phyloP scores from a whole-genome alignment of 2,888 invertebrate genomes.

The Stegophylla sp. region DNA sequence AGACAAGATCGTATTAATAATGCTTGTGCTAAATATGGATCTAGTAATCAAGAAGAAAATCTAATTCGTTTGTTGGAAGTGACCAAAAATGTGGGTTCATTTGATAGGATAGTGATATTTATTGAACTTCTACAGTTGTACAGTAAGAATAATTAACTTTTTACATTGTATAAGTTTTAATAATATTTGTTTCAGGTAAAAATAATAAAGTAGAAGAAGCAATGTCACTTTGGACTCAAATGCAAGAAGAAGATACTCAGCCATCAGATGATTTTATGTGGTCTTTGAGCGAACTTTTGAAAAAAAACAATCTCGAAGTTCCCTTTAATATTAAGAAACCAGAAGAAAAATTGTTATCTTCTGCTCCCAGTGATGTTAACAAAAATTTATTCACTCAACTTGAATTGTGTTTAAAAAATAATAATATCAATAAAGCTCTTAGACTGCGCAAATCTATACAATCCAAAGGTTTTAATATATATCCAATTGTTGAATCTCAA shows the following conservation, averaged over 20 bases:
- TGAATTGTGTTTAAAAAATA: constrained; percentile 52
- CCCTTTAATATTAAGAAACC: constrained; percentile 71
- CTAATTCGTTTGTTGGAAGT: constrained; percentile 80
- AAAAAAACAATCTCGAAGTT: constrained; percentile 71
- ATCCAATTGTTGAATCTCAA: constrained; percentile 19
- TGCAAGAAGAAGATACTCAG: constrained; percentile 82
- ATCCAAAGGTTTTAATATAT: background rate
- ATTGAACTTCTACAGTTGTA: constrained; percentile 78
- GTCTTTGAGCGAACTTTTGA: constrained; percentile 73
- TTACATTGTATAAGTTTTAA: background rate
- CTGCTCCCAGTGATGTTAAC: constrained; percentile 19
- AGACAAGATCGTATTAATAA: constrained; percentile 72
- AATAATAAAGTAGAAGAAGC: constrained; percentile 78
- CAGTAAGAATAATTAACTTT: constrained; percentile 64
- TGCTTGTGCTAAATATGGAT: constrained; percentile 70
- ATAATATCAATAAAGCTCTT: constrained; percentile 25
- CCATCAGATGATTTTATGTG: constrained; percentile 75
- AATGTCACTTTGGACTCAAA: constrained; percentile 78
- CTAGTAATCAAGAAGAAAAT: constrained; percentile 72
- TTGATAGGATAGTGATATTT: constrained; percentile 78
- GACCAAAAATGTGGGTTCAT: constrained; percentile 77
- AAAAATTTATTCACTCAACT: constrained; percentile 50
- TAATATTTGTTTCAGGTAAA: constrained; percentile 66
- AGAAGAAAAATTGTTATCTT: background rate
- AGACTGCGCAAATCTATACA: background rate